Conservation (phyloP, 2,888 invertebrate genomes). For the Oxyscelio sp. region DNA sequence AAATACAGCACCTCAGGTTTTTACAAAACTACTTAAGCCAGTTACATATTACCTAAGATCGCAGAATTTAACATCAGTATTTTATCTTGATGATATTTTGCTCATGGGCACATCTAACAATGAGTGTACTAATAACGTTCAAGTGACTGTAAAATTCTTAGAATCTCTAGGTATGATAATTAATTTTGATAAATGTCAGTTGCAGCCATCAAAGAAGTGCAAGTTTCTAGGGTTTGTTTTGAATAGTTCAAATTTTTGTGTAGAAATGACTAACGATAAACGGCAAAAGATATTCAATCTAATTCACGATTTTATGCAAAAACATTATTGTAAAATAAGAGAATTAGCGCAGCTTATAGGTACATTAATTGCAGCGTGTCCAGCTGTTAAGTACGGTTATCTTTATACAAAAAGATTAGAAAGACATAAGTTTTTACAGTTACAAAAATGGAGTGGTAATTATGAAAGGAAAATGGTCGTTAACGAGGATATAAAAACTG, state of each 20-base stretch:
- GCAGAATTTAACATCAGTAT: no score
- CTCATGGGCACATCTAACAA: background rate
- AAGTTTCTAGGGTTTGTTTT: background rate
- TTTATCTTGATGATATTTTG: background rate
- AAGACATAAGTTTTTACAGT: background rate
- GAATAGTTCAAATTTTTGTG: background rate
- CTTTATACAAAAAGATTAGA: background rate
- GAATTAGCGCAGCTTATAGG: background rate
- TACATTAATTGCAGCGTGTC: background rate
- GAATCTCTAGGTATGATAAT: background rate
- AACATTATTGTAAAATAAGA: background rate
- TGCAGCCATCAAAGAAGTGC: background rate
- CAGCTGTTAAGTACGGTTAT: background rate
- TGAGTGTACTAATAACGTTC: background rate
- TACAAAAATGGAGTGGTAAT: slow-evolving; percentile 54
- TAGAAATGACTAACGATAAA: background rate
- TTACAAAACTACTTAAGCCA: no score
- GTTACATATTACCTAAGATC: no score
- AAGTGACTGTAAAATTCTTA: background rate
- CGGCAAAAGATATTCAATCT: background rate
- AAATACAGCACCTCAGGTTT: no score
- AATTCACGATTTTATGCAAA: background rate
- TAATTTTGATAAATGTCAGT: background rate
- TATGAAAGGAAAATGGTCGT: slow-evolving; percentile 56
- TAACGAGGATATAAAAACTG: background rate